Evolutionary conservation across 2,113 vertebrate species (phyloP).

Genomic region (Ciconia maguari): DNA sequence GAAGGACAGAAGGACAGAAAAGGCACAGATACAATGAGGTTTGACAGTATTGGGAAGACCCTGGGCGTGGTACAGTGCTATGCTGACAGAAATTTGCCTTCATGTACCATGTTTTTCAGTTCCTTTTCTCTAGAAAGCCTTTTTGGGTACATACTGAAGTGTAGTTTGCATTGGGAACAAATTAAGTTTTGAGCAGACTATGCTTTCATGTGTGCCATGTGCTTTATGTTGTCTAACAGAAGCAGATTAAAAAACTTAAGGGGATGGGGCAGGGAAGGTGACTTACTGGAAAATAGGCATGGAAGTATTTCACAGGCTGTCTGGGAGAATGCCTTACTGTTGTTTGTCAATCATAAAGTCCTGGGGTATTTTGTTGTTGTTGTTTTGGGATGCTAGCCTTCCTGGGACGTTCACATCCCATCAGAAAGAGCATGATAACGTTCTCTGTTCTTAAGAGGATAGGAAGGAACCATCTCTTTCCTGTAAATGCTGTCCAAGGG

Average conservation of each 20-base stretch:
- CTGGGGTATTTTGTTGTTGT: neutral
- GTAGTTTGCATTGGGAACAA: neutral
- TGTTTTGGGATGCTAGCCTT: neutral
- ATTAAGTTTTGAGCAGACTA: neutral
- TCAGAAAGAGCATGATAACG: neutral
- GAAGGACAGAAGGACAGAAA: neutral
- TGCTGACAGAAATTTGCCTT: neutral
- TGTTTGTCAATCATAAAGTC: neutral
- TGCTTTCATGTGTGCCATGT: accelerated
- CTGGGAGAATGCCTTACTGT: neutral
- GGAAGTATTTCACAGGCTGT: neutral
- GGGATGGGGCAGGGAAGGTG: neutral
- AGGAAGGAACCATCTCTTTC: neutral
- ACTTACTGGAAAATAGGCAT: neutral
- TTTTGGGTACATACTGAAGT: neutral
- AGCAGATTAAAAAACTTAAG: neutral
- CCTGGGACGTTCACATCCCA: neutral
- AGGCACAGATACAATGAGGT: neutral
- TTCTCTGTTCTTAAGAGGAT: neutral
- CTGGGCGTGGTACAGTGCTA: neutral
- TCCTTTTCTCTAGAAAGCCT: neutral
- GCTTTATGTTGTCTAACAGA: neutral
- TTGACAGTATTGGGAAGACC: neutral
- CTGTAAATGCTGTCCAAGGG: neutral
- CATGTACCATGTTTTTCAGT: neutral